Evolutionary conservation across 2,113 vertebrate genomes (phyloP).

Genomic region (Hyperoodon ampullatus): DNA sequence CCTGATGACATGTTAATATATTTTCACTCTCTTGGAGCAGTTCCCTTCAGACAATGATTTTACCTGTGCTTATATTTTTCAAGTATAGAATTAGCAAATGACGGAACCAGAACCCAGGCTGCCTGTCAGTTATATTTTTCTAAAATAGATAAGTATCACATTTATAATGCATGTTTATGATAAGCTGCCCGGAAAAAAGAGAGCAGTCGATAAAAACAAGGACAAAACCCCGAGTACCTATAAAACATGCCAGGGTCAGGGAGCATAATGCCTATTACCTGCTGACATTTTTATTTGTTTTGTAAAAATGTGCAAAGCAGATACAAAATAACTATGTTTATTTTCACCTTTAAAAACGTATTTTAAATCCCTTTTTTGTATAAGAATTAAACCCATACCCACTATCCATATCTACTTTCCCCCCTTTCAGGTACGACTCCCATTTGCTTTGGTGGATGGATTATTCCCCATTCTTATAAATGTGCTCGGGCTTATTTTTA

Average conservation of each 20-base stretch:
- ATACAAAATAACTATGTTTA: not conserved
- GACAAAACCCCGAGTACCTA: not conserved
- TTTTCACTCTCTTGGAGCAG: not conserved
- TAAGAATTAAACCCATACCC: not conserved
- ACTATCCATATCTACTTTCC: not conserved
- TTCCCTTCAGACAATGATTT: not conserved
- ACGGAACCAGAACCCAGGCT: not conserved
- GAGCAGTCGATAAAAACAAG: not conserved
- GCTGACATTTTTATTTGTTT: not conserved
- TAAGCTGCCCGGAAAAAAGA: not conserved
- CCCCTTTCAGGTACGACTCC: not conserved
- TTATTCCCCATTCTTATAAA: not conserved
- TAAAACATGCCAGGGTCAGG: not conserved
- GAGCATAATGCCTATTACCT: not conserved
- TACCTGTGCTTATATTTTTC: not conserved
- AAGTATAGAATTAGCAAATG: not conserved
- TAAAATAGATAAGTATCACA: not conserved
- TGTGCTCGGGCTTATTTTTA: not conserved
- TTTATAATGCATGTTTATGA: not conserved
- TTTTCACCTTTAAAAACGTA: not conserved
- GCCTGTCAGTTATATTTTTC: slow-evolving; percentile 10
- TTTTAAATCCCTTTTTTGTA: not conserved
- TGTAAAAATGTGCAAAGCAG: not conserved
- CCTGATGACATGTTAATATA: not conserved
- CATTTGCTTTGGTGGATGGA: not conserved